A percentile compares a stretch with the other conserved stretches of the same genome.
Evolutionary conservation across 2,888 invertebrate species (phyloP).

Genomic region (Elysia crispata): DNA sequence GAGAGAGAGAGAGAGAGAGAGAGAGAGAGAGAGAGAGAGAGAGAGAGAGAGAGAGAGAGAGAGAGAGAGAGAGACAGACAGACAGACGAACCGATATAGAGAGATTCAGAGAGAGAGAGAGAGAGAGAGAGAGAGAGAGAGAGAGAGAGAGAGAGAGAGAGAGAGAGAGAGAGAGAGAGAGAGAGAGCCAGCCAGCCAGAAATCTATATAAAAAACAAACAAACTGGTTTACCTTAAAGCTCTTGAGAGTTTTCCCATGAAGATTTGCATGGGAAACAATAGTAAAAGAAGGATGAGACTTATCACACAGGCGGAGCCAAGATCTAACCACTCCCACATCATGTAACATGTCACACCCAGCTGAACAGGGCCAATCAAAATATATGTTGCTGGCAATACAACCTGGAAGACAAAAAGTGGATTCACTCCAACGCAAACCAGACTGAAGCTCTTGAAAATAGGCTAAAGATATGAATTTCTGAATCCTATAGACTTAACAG

Average conservation of each 20-base stretch:
- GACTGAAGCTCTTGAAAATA: too few relatives aligned
- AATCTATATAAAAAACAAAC: neutral
- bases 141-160: too few relatives aligned
- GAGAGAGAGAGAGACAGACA: neutral
- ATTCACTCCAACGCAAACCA: neutral
- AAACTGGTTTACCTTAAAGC: conserved; percentile 55
- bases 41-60: conserved; percentile 14
- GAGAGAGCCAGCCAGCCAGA: neutral
- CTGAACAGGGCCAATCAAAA: conserved; percentile 63
- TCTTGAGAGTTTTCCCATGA: conserved; percentile 59
- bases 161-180: too few relatives aligned
- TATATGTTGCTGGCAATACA: conserved; percentile 62
- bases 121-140: too few relatives aligned
- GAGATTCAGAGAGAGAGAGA: too few relatives aligned
- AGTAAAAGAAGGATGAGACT: conserved; percentile 57
- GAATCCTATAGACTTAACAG: too few relatives aligned
- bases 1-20: conserved; percentile 29
- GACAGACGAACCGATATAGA: too few relatives aligned
- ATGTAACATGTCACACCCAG: conserved; percentile 56
- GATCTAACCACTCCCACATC: conserved; percentile 59
- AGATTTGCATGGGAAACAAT: conserved; percentile 59
- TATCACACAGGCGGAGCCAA: conserved; percentile 59
- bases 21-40: conserved; percentile 30
- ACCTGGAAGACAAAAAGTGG: conserved; percentile 52
- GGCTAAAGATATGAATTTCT: too few relatives aligned